Conservation (phyloP, 1,140 invertebrate genomes). For the Xylocopa sonorina region DNA sequence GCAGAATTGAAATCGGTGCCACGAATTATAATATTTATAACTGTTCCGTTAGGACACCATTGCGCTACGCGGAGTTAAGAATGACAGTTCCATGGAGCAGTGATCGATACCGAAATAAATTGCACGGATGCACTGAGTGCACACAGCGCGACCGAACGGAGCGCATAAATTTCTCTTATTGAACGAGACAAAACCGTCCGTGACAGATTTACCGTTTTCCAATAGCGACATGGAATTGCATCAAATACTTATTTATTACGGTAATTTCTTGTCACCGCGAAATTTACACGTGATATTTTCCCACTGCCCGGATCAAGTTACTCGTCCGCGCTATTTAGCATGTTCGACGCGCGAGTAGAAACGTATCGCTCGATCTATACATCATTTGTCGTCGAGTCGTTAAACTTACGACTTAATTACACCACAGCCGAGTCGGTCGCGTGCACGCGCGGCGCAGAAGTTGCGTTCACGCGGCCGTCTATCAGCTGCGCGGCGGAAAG, state of each 20-base stretch:
- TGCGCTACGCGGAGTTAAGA: not conserved
- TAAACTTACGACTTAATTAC: conserved; percentile 32
- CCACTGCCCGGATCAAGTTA: not conserved
- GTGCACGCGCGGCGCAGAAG: not conserved
- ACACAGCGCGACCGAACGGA: not conserved
- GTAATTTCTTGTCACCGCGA: conserved; percentile 31
- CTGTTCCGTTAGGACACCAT: not conserved
- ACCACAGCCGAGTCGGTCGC: not conserved
- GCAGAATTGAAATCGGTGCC: too few species aligned
- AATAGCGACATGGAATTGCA: not conserved
- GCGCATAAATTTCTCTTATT: not conserved
- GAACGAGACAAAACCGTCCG: not conserved
- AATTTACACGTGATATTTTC: conserved; percentile 30
- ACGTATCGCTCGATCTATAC: conserved; percentile 11
- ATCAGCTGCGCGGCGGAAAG: not conserved
- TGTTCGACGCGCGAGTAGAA: not conserved
- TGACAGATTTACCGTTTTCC: conserved; percentile 33
- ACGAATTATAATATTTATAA: too few species aligned
- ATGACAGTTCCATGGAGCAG: not conserved
- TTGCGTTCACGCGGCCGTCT: not conserved
- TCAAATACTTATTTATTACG: conserved; percentile 33
- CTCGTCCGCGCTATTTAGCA: conserved; percentile 27
- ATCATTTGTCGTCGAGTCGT: conserved; percentile 12
- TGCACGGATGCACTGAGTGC: not conserved
- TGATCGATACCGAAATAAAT: not conserved